A percentile compares a stretch with the other conserved stretches of the same genome.
Evolutionary conservation across 2,113 vertebrate genomes (phyloP).

Genomic region (Lycaon pictus): DNA sequence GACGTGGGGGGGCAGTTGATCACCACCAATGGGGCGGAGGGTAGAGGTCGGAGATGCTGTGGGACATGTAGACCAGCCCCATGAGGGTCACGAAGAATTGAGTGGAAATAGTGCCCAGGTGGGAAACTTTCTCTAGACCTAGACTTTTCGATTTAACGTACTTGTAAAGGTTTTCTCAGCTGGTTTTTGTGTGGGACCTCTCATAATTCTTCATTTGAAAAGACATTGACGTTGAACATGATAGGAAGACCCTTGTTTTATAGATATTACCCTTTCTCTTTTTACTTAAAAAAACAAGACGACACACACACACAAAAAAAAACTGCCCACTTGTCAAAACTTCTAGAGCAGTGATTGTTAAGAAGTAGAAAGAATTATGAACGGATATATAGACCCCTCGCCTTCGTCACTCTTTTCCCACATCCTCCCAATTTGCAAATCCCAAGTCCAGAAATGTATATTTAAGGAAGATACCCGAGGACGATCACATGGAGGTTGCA

Average conservation of each 20-base stretch:
- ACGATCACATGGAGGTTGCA: neutral
- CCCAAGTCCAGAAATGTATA: neutral
- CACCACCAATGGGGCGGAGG: neutral
- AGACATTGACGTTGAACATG: neutral
- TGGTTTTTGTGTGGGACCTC: neutral
- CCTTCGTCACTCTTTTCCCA: neutral
- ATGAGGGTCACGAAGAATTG: neutral
- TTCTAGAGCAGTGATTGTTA: neutral
- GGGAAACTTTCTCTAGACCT: neutral
- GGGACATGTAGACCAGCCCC: neutral
- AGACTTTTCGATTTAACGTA: neutral
- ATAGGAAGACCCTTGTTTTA: neutral
- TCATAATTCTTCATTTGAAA: neutral
- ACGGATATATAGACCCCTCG: neutral
- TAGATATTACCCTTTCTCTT: neutral
- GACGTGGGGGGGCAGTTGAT: too few species aligned
- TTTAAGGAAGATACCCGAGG: neutral
- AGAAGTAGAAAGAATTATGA: neutral
- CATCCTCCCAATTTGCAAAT: rapidly evolving
- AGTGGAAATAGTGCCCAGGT: neutral
- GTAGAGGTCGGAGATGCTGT: neutral
- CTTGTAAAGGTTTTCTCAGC: neutral
- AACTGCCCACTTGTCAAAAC: neutral
- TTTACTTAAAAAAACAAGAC: neutral
- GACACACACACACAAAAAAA: neutral